These are phyloP conservation scores for Myotis planiceps DNA, from an alignment of 2,797 vertebrate species.

Conservation along the genomic window DNA sequence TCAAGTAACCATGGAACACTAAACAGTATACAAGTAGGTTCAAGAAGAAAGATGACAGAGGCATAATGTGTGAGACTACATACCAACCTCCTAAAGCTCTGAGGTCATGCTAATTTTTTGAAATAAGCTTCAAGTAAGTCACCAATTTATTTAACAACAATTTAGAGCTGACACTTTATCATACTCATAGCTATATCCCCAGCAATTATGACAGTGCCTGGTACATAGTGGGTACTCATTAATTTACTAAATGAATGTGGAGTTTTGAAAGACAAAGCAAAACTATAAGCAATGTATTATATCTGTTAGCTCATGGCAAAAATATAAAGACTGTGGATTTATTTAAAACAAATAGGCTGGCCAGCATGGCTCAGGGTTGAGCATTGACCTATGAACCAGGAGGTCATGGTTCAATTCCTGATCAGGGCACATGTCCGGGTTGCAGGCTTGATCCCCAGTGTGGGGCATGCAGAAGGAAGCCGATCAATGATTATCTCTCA, in stretches of 20 bases:
- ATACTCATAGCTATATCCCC: not conserved
- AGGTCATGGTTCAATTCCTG: too few species aligned
- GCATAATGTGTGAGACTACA: not conserved
- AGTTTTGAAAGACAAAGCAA: not conserved
- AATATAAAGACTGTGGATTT: not conserved
- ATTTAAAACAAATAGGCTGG: not conserved
- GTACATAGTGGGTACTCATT: not conserved
- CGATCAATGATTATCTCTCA: too few species aligned
- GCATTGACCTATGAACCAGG: too few species aligned
- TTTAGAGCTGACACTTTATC: not conserved
- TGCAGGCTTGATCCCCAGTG: too few species aligned
- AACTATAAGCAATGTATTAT: not conserved
- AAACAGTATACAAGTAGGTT: not conserved
- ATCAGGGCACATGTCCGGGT: too few species aligned
- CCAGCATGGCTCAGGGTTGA: too few species aligned
- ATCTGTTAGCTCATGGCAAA: not conserved
- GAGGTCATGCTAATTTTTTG: not conserved
- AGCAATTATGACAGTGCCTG: not conserved
- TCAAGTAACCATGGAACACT: not conserved
- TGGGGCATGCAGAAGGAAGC: too few species aligned
- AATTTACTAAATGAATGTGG: not conserved
- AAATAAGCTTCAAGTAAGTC: not conserved
- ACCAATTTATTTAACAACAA: not conserved
- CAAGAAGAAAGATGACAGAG: not conserved
- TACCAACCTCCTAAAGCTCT: not conserved